Conservation (phyloP, 2,797 vertebrate genomes). For the Lates japonicus region DNA sequence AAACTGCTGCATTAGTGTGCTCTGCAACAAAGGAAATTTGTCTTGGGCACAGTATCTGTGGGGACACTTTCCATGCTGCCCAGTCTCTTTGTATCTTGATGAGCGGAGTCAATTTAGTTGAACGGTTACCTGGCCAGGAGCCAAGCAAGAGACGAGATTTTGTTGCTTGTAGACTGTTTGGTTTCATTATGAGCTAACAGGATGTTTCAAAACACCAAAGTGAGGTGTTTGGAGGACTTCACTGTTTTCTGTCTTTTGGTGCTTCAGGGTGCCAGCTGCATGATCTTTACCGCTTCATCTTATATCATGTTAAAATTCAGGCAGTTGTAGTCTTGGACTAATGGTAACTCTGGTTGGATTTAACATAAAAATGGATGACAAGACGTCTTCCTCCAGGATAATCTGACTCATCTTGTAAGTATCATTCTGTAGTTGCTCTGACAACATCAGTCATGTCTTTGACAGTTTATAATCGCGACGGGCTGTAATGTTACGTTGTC, state of each 20-base stretch:
- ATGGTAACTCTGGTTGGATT: conserved; percentile 5
- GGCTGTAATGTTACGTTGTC: conserved; percentile 2
- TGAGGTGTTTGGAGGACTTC: conserved; percentile 31
- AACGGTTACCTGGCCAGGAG: conserved; percentile 37
- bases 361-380: conserved; percentile 11
- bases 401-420: conserved; percentile 54
- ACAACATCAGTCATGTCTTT: conserved; percentile 13
- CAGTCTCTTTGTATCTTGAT: conserved; percentile 40
- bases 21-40: conserved; percentile 20
- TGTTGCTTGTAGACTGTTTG: conserved; percentile 19
- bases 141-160: conserved; percentile 14
- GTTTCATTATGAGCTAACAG: conserved; percentile 72
- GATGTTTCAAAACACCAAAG: conserved; percentile 74
- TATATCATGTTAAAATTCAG: conserved; percentile 18
- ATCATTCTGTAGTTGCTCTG: conserved; percentile 5
- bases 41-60: neutral
- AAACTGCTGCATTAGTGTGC: conserved; percentile 2
- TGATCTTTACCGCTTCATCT: neutral
- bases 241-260: conserved; percentile 16
- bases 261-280: neutral
- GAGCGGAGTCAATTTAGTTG: conserved; percentile 36
- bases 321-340: conserved; percentile 3
- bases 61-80: conserved; percentile 8
- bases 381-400: neutral
- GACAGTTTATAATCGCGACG: neutral